Conservation (phyloP, 2,888 invertebrate genomes). For the Rhingia campestris region DNA sequence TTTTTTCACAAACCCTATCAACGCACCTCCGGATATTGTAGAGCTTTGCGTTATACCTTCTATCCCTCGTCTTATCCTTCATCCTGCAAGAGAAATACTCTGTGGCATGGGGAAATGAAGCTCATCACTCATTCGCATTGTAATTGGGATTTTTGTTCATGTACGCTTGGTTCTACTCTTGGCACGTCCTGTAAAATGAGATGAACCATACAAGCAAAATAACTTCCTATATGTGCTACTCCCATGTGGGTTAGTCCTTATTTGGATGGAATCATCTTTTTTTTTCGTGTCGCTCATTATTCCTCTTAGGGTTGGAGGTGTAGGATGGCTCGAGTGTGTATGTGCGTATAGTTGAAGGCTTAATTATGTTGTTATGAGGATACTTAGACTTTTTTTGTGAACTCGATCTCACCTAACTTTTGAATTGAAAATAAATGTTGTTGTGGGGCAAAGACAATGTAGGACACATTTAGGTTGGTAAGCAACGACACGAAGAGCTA, state of each 20-base stretch:
- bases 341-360: conserved; percentile 34
- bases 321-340: not conserved
- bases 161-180: conserved; percentile 8
- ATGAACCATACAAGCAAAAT: conserved; percentile 8
- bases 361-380: conserved; percentile 40
- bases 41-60: conserved; percentile 54
- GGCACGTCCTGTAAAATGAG: conserved; percentile 26
- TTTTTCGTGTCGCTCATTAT: conserved; percentile 8
- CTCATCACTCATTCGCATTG: conserved; percentile 70
- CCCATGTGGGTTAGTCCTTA: conserved; percentile 51
- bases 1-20: conserved; percentile 54
- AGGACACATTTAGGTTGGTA: not conserved
- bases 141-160: conserved; percentile 67
- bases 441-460: not conserved
- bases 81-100: conserved; percentile 27
- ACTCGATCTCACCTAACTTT: not conserved
- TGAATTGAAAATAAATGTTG: not conserved
- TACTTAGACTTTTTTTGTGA: conserved; percentile 7
- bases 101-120: conserved; percentile 53
- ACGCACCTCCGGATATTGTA: conserved; percentile 71
- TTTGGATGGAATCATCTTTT: conserved; percentile 20
- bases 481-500: not conserved
- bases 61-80: conserved; percentile 48
- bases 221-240: not conserved
- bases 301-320: not conserved